Evolutionary conservation across 2,797 vertebrate genomes (phyloP).

Genomic region (Heterohyrax brucei): DNA sequence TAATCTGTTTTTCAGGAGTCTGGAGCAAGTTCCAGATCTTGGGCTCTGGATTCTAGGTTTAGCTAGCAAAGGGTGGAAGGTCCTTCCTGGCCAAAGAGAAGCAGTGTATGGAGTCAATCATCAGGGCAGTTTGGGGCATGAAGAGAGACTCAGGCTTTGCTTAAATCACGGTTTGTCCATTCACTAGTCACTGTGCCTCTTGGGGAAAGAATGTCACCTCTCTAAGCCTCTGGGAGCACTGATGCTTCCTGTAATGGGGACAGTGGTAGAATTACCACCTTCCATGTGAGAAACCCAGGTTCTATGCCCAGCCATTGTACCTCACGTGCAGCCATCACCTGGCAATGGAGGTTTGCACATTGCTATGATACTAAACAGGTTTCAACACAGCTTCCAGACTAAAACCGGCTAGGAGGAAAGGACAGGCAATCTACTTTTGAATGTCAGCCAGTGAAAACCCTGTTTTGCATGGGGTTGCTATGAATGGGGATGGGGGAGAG

Average conservation of each 20-base stretch:
- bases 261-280: no score
- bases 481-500: background rate
- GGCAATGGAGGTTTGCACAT: no score
- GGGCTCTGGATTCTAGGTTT: background rate
- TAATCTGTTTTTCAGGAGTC: background rate
- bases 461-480: background rate
- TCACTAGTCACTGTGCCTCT: background rate
- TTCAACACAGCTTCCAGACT: no score
- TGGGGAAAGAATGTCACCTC: background rate
- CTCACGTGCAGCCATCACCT: no score
- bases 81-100: background rate
- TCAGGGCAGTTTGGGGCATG: background rate
- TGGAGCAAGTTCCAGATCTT: background rate
- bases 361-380: no score
- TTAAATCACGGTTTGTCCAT: conserved; percentile 1
- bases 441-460: background rate
- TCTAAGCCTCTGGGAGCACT: background rate
- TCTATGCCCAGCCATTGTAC: no score
- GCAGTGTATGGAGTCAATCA: background rate
- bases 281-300: no score
- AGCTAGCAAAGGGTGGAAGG: background rate
- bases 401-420: no score
- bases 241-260: background rate
- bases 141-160: background rate
- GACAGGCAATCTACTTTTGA: no score